Base-by-base conservation (phyloP, 1,140 invertebrate species). In the Pemphigus obesinymphae region DNA sequence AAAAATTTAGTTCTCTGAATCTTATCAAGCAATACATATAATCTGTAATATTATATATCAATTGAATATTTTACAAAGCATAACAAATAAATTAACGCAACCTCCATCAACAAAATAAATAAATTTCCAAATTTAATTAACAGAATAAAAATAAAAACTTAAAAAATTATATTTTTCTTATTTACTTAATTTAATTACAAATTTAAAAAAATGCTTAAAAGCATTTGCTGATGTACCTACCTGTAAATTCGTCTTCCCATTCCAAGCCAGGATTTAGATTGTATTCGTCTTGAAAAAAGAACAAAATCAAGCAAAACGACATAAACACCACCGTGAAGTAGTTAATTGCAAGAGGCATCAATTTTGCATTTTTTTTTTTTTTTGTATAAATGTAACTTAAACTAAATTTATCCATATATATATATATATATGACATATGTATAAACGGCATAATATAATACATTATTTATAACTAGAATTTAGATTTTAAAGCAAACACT, bases 221-320 rank as follows among this genome's bases (percentile, higher is more conserved):
- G 80, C 37, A 66, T 70, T 82, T 43, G 50, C 34, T 83, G 82
- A 26, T 63, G 85, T 82, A 82, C 95, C 94, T 97, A 97, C 95
- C 95, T 97, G 95, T 95, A 90, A 98, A 98, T 91, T 99, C 96
- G 95, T 98, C 96, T 92, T 99, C 97, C 96, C 97, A 99, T 91
- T 98, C 96, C 96, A 98, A 96, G 94, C 94, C 94, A 91, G 95
- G 95, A 92, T 96, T 96, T 93, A 96, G 94, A 95, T 96, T 96
- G 94, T 96, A 96, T 91, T 96, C 95, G 92, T 96, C 95, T 96
- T 95, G 92, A 92, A 93, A 90, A 92, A 92, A 90, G 92, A 92
- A 91, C 87, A 87, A 89, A 88, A 89, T 88, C 87, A 89, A 89
- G 84, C 73, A 61, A 84, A 83, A 82, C 73, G 75, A 81, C 82